Base-by-base conservation (phyloP, 2,113 vertebrate species). In the Atractosteus spatula region DNA sequence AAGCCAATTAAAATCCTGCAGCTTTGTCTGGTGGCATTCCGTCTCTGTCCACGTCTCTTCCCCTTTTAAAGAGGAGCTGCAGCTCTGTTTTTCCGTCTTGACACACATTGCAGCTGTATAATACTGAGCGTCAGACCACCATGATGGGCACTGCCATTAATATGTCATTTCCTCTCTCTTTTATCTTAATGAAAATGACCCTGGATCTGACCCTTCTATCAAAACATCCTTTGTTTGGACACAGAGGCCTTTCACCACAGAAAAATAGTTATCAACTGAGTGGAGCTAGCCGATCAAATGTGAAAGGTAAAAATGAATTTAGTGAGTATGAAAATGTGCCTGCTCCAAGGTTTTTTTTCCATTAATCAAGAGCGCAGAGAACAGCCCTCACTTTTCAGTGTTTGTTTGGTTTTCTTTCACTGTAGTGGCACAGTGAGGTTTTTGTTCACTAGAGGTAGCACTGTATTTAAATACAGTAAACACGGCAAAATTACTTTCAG, bases 191-290 rank as follows among this genome's bases (percentile, higher is more conserved):
- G 87, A 91, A 90, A 91, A 87, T 84, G 90, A 89, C 90, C 89
- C 85, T 81, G 81, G 76, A 78, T 76, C 77, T 91, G 89, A 94
- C 89, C 89, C 93, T 90, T 85, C 88, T 91, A 93, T 94, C 89
- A 95, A 94, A 93, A 94, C 93, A 93, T 93, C 88, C 91, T 94
- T 92, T 95, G 91, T 94, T 91, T 91, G 85, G 85, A 89, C 89
- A 90, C 84, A 87, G 89, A 93, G 84, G 87, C 88, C 85, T 87
- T 90, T 90, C 86, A 90, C 84, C 82, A 88, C 82, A 86, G 57
- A 77, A 73, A 72, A 78, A 83, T 83, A 81, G 87, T 93, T 94
- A 93, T 92, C 91, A 94, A 90, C 88, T 86, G 83, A 79, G 86
- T 86, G 83, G 88, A 92, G 86, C 87, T 83, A 80, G 83, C 87